These are phyloP conservation scores for Hippocampus comes DNA, from an alignment of 2,113 vertebrate genomes.

Conservation along the genomic window DNA sequence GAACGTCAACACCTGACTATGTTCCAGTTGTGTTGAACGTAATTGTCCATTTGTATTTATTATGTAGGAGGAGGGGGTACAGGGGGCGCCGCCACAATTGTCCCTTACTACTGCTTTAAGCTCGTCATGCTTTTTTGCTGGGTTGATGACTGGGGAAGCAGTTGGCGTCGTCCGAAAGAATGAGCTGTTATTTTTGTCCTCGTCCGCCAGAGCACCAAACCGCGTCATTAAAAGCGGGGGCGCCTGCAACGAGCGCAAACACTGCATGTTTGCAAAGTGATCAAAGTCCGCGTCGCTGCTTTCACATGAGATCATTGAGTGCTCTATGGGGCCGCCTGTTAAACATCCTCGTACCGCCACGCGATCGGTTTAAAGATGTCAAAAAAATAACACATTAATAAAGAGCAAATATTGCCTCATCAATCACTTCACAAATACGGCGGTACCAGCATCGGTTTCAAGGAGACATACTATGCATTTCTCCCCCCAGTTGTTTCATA, in stretches of 20 bases:
- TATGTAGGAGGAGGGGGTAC: too few species aligned
- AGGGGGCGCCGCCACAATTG: background rate
- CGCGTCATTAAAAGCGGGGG: background rate
- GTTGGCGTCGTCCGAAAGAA: background rate
- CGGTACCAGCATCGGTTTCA: too few species aligned
- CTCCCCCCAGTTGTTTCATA: too few species aligned
- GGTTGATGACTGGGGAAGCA: too few species aligned
- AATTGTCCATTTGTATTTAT: too few species aligned
- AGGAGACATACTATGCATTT: too few species aligned
- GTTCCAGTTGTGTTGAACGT: too few species aligned
- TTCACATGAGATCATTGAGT: background rate
- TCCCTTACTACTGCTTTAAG: background rate
- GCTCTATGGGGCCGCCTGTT: background rate
- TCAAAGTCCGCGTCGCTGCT: constrained; percentile 1
- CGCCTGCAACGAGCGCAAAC: background rate
- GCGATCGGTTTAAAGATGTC: background rate
- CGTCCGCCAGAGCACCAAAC: background rate
- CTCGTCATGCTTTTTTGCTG: background rate
- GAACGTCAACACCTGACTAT: too few species aligned
- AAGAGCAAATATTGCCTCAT: background rate
- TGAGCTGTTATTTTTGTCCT: background rate
- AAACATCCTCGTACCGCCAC: background rate
- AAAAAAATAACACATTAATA: background rate
- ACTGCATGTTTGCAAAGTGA: constrained; percentile 1
- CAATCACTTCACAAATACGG: background rate